Percentiles rank a stretch among this genome's conserved stretches.
Evolutionary conservation across 1,140 invertebrate species (phyloP).

Genomic region (Laupala kohalensis): DNA sequence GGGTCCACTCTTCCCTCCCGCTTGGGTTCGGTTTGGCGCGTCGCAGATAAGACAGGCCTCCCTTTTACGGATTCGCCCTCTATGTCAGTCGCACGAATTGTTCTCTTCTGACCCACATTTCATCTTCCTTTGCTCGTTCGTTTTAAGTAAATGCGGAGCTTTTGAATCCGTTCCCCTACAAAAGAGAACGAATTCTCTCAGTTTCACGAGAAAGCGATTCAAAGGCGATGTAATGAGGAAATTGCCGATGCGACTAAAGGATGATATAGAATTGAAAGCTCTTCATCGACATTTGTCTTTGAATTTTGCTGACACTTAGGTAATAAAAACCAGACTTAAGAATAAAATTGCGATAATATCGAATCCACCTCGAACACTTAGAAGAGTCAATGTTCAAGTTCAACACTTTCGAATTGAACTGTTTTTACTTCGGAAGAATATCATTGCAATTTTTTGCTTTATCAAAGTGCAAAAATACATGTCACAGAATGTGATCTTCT

Average conservation of each 20-base stretch:
- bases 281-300: neutral
- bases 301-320: neutral
- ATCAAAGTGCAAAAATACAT: no score
- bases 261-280: neutral
- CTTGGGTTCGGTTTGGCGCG: neutral
- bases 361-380: no score
- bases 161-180: neutral
- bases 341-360: no score
- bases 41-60: neutral
- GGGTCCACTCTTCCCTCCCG: no score
- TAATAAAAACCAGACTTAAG: no score
- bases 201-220: neutral
- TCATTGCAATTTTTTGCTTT: no score
- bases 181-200: neutral
- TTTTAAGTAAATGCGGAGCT: neutral
- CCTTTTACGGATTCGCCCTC: neutral
- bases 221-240: neutral
- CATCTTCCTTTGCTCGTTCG: neutral
- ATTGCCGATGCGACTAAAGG: neutral
- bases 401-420: no score
- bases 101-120: neutral
- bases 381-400: no score
- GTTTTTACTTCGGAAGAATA: no score
- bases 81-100: neutral
- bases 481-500: no score